Base-by-base conservation (phyloP, 2,888 invertebrate genomes). In the Nymphalis c-album region DNA sequence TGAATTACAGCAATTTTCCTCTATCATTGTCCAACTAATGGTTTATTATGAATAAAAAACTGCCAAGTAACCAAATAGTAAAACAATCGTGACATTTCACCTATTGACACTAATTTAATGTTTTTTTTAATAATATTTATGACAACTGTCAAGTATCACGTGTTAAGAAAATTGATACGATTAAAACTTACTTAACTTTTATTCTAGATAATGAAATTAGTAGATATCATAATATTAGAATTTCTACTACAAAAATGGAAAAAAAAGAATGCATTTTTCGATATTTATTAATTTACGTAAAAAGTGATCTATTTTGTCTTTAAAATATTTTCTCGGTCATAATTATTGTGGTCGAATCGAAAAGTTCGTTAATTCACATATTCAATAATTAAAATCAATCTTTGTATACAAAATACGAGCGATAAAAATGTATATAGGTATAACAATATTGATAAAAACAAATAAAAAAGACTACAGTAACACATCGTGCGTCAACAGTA, bases 401-500 rank as follows among this genome's bases (percentile, higher is more conserved):
- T 51, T 51, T 13, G 8, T 22, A 22, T 51, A 51, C 18, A 20
- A 51, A 51, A 7, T 5, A 51, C 10, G 26, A 13, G 17, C 22
- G 22, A 51, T 35, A 50, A 40, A 40, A 40, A 40, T 40, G 40
- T 40, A 40, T 13, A 13, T 55, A 59, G 45, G 22, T 18, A 8
- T 67, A 50, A 47, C 1, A 53, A 60, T n/a, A 55, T 17, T 50
- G 45, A 20, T 57, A 62, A 46, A 17, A 50, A 40, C 17, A 46
- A 50, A n/a, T 31, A 26, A 31, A 53, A 59, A 46, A 18, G 16
- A 40, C 26, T 8, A 13, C 45, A 16, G 31, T 51, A 20, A n/a
- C 35, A 64, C 69, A 73, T 73, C 72, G 69, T 67, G 72, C 62
- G 58, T 63, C 63, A 64, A 53, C 53, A 47, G 59, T 40, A 13